Conservation (phyloP, 2,797 vertebrate genomes). For the Nothura maculosa region DNA sequence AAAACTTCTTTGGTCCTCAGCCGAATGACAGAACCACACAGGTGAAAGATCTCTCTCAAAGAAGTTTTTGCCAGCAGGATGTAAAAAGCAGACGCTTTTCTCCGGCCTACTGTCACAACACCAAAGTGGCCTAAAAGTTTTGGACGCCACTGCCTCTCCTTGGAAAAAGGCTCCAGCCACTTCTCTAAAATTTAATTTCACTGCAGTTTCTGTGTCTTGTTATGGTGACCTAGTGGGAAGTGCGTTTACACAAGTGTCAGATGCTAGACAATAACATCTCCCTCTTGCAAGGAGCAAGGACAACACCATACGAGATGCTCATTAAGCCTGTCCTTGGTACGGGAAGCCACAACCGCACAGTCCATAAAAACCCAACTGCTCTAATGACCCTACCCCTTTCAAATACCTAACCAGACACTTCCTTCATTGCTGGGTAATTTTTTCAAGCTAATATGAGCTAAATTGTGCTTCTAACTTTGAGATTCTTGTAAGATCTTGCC, state of each 20-base stretch:
- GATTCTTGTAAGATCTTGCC: background rate
- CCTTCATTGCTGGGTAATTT: background rate
- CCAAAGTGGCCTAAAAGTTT: background rate
- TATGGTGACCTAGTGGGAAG: background rate
- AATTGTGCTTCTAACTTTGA: background rate
- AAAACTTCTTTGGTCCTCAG: background rate
- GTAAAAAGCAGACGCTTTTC: background rate
- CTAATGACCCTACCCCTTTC: background rate
- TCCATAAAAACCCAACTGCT: background rate
- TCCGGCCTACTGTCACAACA: background rate
- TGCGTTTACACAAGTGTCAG: background rate
- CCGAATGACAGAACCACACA: background rate
- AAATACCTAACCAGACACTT: fast-evolving
- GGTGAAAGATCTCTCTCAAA: background rate
- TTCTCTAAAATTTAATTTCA: background rate
- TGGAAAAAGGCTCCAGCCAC: background rate
- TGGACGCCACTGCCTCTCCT: background rate
- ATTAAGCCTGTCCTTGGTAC: background rate
- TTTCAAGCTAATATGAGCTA: background rate
- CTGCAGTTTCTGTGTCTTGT: background rate
- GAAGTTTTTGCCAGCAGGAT: background rate
- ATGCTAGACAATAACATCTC: background rate
- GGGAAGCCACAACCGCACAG: background rate
- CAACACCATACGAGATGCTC: background rate
- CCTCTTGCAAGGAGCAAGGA: background rate